phyloP scores from a whole-genome alignment of 2,888 invertebrate genomes.

The Monopis laevigella region DNA sequence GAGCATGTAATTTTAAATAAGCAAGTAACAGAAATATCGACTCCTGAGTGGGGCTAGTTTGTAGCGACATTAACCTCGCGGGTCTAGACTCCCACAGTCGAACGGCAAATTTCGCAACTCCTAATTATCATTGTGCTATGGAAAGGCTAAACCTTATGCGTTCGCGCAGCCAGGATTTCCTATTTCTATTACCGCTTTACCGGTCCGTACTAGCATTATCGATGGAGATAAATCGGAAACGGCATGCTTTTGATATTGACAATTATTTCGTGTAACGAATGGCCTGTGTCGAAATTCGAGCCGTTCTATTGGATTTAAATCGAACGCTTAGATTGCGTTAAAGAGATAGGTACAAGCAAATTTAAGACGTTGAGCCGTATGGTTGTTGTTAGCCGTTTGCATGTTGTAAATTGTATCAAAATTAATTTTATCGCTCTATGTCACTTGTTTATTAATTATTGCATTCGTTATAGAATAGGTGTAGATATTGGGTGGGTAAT shows the following conservation, averaged over 20 bases:
- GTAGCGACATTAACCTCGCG: conserved; percentile 35
- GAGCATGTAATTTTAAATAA: too few species aligned
- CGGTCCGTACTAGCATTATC: conserved; percentile 7
- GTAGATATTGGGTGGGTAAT: too few species aligned
- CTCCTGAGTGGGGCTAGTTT: conserved; percentile 20
- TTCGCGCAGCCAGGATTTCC: conserved; percentile 34
- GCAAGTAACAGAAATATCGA: too few species aligned
- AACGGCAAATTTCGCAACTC: conserved; percentile 34
- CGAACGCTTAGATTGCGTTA: conserved; percentile 32
- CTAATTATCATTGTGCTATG: conserved; percentile 48
- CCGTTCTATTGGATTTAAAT: conserved; percentile 34
- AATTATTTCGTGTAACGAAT: conserved; percentile 46
- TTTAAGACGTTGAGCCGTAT: conserved; percentile 25
- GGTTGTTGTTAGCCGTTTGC: conserved; percentile 20
- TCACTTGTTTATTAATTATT: conserved; percentile 24
- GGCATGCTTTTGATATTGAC: conserved; percentile 37
- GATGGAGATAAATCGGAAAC: conserved; percentile 39
- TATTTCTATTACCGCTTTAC: conserved; percentile 28
- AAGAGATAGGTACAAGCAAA: conserved; percentile 27
- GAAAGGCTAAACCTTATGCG: conserved; percentile 38
- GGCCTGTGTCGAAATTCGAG: conserved; percentile 34
- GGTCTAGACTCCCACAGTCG: conserved; percentile 28
- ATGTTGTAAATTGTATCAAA: conserved; percentile 22
- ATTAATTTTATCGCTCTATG: conserved; percentile 18
- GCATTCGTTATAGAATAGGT: too few species aligned